Percentiles rank a stretch among this genome's conserved stretches.
phyloP scores from a whole-genome alignment of 2,797 vertebrate genomes.

The Thalassophryne amazonica region DNA sequence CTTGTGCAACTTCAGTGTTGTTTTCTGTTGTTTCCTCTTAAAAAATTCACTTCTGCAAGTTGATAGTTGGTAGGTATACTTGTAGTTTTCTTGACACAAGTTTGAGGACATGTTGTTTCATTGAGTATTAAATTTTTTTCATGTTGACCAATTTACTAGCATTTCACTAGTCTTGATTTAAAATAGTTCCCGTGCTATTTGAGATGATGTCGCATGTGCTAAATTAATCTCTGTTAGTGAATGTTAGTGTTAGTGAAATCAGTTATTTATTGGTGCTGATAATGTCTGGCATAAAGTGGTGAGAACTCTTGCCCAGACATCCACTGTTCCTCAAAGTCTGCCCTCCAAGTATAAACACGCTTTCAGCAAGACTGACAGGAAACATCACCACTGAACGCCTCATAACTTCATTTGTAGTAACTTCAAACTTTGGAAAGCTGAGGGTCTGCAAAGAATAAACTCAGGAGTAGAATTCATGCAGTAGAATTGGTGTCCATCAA shows the following conservation, averaged over 20 bases:
- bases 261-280: constrained; percentile 16
- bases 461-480: no score
- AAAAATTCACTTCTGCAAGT: not conserved
- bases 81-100: not conserved
- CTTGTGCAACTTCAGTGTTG: not conserved
- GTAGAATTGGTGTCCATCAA: no score
- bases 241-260: no score
- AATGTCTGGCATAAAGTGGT: not conserved
- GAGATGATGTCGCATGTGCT: constrained; percentile 2
- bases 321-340: not conserved
- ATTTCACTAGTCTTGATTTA: no score
- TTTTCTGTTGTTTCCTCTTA: not conserved
- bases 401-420: no score
- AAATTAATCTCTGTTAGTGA: constrained; percentile 11
- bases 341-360: not conserved
- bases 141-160: no score
- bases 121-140: not conserved
- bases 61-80: not conserved
- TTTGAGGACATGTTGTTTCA: not conserved
- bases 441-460: no score
- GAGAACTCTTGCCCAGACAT: not conserved
- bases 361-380: not conserved
- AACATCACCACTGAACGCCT: not conserved
- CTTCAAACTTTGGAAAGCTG: no score
- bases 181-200: not conserved